Base-by-base conservation (phyloP, 2,113 vertebrate species). In the Sula dactylatra region DNA sequence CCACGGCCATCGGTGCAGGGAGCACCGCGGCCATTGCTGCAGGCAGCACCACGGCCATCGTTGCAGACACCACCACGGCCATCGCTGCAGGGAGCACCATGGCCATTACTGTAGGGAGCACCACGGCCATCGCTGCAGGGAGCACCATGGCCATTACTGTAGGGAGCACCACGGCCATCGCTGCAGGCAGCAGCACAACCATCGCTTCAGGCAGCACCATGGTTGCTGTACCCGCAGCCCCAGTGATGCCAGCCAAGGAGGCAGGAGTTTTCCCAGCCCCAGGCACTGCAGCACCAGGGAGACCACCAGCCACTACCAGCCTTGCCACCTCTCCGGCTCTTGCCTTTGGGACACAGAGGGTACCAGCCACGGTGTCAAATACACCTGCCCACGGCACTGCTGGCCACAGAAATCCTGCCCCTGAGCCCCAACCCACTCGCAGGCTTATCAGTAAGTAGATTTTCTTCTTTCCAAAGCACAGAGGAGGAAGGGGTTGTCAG, bases 61-160 rank as follows among this genome's bases (percentile, higher is more conserved):
- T n/a, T 50, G 7, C 12, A 21, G 44, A 10, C 2, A 70, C 9
- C 25, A 45, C 24, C 24, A 4, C 7, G 2, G 4, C 16, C 16
- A 44, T 26, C 6, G 1, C 31, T 34, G 31, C 22, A 44, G 31
- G 52, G 2, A 17, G 4, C 50, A 45, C 14, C 10, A 3, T 4
- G 2, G 4, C 13, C 24, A 36, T 18, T 7, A 1, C 44, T 49
- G 21, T 16, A 49, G 34, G 11, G 5, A 72, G 6, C 13, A 49
- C 16, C 5, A 2, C 1, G 0, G 5, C 10, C 8, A 61, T 5
- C 11, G 0, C 45, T 24, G 9, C 18, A 9, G 22, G 29, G 1
- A 59, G 4, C 44, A 70, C 44, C 5, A 3, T 1, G 0, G 13
- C 7, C 16, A 32, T 3, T 16, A 2, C 27, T 10, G 10, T n/a